Conservation (phyloP, 1,140 invertebrate genomes). For the Cydia amplana region DNA sequence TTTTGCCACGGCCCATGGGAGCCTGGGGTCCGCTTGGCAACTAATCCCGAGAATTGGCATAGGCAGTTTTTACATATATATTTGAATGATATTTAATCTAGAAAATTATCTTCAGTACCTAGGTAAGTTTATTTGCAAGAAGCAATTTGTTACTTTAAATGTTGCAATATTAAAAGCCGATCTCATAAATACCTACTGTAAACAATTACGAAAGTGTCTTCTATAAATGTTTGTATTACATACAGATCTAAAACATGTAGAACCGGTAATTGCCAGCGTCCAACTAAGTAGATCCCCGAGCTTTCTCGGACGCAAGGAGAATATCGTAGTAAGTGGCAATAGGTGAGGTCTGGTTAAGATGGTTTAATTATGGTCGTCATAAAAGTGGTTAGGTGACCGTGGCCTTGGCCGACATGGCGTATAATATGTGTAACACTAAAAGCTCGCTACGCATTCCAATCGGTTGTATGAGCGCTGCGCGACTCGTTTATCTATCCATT, state of each 20-base stretch:
- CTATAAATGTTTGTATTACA: constrained; percentile 9
- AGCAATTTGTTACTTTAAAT: neutral
- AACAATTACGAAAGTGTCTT: constrained; percentile 29
- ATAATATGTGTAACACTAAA: constrained; percentile 42
- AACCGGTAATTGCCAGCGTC: neutral
- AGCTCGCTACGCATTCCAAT: too few relatives aligned
- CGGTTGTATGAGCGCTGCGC: neutral
- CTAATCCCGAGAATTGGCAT: too few relatives aligned
- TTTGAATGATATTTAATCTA: neutral
- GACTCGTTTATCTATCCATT: neutral
- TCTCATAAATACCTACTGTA: neutral
- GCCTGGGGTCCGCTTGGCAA: too few relatives aligned
- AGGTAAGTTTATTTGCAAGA: neutral
- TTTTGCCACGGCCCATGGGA: too few relatives aligned
- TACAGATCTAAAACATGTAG: constrained; percentile 23
- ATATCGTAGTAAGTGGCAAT: constrained; percentile 17
- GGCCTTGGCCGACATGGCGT: constrained; percentile 60
- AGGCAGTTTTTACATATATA: too few relatives aligned
- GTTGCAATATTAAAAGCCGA: constrained; percentile 5
- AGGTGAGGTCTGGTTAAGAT: constrained; percentile 34
- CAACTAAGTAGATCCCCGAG: neutral
- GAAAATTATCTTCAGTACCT: neutral
- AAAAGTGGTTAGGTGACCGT: constrained; percentile 49
- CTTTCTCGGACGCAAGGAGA: constrained; percentile 24
- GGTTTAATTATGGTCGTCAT: constrained; percentile 46